These are phyloP conservation scores for Phrynocephalus versicolor DNA, from an alignment of 2,113 vertebrate genomes.

Conservation along the genomic window DNA sequence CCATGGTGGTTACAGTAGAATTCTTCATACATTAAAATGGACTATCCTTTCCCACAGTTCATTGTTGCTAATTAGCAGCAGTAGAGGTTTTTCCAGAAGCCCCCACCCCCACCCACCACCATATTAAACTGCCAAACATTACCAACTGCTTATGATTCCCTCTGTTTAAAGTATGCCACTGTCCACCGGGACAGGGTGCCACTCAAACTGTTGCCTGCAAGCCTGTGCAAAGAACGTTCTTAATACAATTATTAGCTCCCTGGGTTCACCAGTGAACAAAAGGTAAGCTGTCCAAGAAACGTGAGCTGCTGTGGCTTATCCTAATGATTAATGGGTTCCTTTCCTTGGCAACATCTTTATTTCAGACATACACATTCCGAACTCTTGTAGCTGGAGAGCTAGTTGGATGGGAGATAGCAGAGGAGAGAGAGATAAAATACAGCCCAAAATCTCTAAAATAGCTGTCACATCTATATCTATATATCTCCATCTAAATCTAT, in stretches of 20 bases:
- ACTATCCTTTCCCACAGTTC: constrained; percentile 83
- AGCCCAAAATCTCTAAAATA: constrained; percentile 34
- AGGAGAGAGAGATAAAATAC: constrained; percentile 50
- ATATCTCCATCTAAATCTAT: not conserved
- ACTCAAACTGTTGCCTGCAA: constrained; percentile 37
- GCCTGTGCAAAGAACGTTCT: constrained; percentile 45
- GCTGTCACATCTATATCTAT: too few relatives aligned
- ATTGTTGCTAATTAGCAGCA: constrained; percentile 84
- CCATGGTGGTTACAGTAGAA: constrained; percentile 77
- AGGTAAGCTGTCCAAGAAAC: constrained; percentile 34
- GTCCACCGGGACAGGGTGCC: constrained; percentile 26
- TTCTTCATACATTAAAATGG: constrained; percentile 79
- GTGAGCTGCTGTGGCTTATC: constrained; percentile 15
- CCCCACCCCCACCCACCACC: constrained; percentile 65
- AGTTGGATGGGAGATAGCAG: not conserved
- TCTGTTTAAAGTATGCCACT: constrained; percentile 61
- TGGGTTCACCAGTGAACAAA: constrained; percentile 30
- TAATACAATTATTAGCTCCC: constrained; percentile 50
- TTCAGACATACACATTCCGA: not conserved
- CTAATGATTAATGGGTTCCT: not conserved
- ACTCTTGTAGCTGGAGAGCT: not conserved
- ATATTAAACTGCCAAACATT: constrained; percentile 78
- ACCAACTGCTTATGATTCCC: constrained; percentile 77
- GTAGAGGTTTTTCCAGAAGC: constrained; percentile 77
- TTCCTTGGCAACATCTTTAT: not conserved